Conservation (phyloP, 2,888 invertebrate species). For the Chloromyia formosa region DNA sequence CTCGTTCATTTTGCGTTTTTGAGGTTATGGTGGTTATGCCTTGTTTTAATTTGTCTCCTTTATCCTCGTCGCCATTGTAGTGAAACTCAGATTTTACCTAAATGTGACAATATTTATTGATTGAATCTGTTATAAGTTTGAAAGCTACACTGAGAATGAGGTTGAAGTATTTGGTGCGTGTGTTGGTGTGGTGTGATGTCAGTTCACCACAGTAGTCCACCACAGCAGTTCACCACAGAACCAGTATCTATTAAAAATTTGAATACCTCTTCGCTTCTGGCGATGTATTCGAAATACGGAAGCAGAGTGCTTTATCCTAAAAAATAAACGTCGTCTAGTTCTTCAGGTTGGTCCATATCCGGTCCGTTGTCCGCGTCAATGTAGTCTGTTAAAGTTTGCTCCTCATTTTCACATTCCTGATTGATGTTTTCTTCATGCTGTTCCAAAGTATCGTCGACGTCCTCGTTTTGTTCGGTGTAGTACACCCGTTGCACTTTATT, state of each 20-base stretch:
- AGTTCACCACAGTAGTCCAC: no score
- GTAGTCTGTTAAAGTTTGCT: neutral
- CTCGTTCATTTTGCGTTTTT: no score
- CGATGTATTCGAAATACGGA: neutral
- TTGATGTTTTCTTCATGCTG: neutral
- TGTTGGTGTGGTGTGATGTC: no score
- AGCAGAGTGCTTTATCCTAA: neutral
- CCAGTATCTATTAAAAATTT: neutral
- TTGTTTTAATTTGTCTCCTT: no score
- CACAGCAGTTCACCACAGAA: no score
- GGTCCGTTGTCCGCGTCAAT: neutral
- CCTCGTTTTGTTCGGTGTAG: neutral
- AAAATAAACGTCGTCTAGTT: neutral
- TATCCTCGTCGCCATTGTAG: no score
- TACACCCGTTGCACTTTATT: neutral
- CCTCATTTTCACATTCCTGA: neutral
- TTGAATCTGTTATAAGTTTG: no score
- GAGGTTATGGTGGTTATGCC: no score
- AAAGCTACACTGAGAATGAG: no score
- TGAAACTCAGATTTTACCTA: no score
- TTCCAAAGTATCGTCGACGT: neutral
- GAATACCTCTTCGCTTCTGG: neutral
- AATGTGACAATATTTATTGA: no score
- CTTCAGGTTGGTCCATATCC: neutral
- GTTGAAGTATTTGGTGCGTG: no score